Evolutionary conservation across 2,888 invertebrate species (phyloP).

Genomic region (Diloba caeruleocephala): DNA sequence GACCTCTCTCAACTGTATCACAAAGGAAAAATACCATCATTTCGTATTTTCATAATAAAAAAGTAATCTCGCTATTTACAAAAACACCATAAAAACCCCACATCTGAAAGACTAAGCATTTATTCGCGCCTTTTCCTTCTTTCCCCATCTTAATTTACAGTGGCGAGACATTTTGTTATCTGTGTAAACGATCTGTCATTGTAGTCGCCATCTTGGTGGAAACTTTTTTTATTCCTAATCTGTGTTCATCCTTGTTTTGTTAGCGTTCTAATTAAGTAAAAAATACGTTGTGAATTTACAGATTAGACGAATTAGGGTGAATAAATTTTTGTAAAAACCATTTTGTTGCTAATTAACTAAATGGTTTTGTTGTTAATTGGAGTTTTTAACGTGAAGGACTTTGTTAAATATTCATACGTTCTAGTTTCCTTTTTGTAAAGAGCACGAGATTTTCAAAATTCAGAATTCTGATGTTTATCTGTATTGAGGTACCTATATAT

Average conservation of each 20-base stretch:
- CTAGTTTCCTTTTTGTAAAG: constrained; percentile 33
- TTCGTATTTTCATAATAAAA: constrained; percentile 25
- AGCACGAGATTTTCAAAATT: constrained; percentile 30
- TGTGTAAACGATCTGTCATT: constrained; percentile 86
- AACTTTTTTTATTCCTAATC: constrained; percentile 69
- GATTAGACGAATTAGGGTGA: constrained; percentile 48
- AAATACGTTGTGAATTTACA: constrained; percentile 51
- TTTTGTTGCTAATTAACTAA: constrained; percentile 51
- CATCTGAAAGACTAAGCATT: constrained; percentile 52
- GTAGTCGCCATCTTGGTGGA: constrained; percentile 64
- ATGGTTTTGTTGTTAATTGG: constrained; percentile 53
- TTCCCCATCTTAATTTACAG: constrained; percentile 61
- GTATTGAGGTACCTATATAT: too few relatives aligned
- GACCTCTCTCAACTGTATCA: constrained; percentile 12
- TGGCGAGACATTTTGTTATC: constrained; percentile 78
- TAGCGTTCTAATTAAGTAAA: constrained; percentile 60
- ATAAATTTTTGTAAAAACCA: constrained; percentile 42
- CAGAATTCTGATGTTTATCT: too few relatives aligned
- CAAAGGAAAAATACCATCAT: constrained; percentile 12
- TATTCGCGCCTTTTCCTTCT: constrained; percentile 48
- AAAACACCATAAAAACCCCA: constrained; percentile 41
- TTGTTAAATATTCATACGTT: constrained; percentile 41
- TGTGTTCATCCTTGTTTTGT: constrained; percentile 63
- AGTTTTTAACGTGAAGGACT: constrained; percentile 46
- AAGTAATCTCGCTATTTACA: constrained; percentile 41